These are phyloP conservation scores for Lobophora halterata DNA, from an alignment of 2,888 invertebrate genomes.

Conservation along the genomic window DNA sequence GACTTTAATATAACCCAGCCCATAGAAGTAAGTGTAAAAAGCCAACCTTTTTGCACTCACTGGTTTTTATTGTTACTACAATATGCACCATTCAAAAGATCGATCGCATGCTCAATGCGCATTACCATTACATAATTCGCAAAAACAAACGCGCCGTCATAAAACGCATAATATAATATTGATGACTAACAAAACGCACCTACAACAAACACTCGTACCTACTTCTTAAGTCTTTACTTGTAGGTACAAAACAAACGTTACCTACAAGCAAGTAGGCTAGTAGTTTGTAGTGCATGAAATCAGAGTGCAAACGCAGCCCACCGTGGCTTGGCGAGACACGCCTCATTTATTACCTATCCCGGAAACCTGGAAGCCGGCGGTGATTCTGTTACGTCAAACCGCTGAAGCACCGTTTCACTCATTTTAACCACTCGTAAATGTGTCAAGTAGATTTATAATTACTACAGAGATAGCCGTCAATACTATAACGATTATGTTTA, in stretches of 20 bases:
- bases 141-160: conserved; percentile 13
- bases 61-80: background rate
- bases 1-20: too few species aligned
- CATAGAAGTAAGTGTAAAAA: too few species aligned
- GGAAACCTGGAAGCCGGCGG: conserved; percentile 8
- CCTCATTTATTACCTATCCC: conserved; percentile 36
- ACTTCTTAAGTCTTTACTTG: conserved; percentile 3
- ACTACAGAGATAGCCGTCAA: too few species aligned
- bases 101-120: conserved; percentile 1
- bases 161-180: conserved; percentile 17
- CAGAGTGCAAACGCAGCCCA: conserved; percentile 23
- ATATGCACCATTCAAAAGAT: background rate
- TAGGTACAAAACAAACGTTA: conserved; percentile 10
- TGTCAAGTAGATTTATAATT: too few species aligned
- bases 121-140: conserved; percentile 9
- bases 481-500: too few species aligned
- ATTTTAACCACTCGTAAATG: too few species aligned
- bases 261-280: conserved; percentile 19
- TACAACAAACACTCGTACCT: background rate
- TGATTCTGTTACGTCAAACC: conserved; percentile 7
- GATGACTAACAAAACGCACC: conserved; percentile 7
- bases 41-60: too few species aligned
- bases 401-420: background rate
- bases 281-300: conserved; percentile 32
- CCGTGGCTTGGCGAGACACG: conserved; percentile 23